phyloP scores from a whole-genome alignment of 2,113 vertebrate species.

The Cranoglanis bouderius region DNA sequence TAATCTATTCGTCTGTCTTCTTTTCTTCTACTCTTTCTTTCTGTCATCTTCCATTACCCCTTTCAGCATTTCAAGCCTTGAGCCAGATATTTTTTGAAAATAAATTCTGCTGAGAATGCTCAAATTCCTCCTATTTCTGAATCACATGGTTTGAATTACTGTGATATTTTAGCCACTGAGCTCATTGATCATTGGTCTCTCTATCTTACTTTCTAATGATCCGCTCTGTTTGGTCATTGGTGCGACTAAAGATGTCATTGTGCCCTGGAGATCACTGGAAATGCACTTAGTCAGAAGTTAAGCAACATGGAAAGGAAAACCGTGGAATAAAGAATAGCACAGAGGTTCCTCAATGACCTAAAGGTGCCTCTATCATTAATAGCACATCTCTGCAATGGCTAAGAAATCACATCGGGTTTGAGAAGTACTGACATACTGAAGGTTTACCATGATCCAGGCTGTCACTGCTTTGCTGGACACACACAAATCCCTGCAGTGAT shows the following conservation, averaged over 20 bases:
- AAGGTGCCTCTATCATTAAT: not conserved
- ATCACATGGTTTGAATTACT: not conserved
- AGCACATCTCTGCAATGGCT: not conserved
- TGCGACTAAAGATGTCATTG: not conserved
- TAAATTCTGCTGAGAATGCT: constrained; percentile 9
- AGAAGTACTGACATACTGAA: not conserved
- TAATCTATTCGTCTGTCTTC: constrained; percentile 44
- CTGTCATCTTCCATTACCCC: constrained; percentile 35
- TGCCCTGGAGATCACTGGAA: not conserved
- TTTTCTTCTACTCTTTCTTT: constrained; percentile 3
- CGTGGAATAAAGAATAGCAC: not conserved
- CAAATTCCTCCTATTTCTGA: constrained; percentile 6
- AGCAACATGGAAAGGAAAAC: not conserved
- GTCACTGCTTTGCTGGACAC: not conserved
- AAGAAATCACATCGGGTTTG: not conserved
- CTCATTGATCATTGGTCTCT: not conserved
- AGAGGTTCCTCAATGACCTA: not conserved
- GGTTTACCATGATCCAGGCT: not conserved
- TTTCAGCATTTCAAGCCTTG: constrained; percentile 8
- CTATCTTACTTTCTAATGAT: not conserved
- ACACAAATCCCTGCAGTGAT: constrained; percentile 18
- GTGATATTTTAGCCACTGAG: not conserved
- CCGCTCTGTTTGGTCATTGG: not conserved
- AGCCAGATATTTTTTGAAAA: not conserved
- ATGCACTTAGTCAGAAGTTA: not conserved